Evolutionary conservation across 2,888 invertebrate genomes (phyloP).

Genomic region (Dermolepida albohirtum): DNA sequence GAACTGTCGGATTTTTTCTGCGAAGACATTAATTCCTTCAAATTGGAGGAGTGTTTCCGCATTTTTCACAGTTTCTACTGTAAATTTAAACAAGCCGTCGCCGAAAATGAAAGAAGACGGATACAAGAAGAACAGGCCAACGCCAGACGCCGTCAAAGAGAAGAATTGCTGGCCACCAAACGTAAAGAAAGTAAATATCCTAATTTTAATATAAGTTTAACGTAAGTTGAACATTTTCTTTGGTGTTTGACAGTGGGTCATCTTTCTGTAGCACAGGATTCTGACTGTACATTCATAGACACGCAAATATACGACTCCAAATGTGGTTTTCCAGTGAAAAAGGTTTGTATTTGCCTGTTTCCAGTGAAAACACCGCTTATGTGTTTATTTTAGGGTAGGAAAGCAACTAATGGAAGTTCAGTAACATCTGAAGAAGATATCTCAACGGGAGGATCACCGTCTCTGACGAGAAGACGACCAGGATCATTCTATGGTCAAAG

Average conservation of each 20-base stretch:
- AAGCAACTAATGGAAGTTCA: conserved; percentile 64
- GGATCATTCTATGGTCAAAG: conserved; percentile 72
- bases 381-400: conserved; percentile 53
- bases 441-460: conserved; percentile 75
- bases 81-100: conserved; percentile 84
- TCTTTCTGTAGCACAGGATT: conserved; percentile 78
- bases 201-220: neutral
- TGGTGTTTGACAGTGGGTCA: conserved; percentile 68
- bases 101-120: conserved; percentile 86
- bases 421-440: conserved; percentile 74
- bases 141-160: conserved; percentile 78
- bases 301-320: conserved; percentile 81
- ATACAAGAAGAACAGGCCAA: conserved; percentile 90
- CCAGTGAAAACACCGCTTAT: no score
- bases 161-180: conserved; percentile 76
- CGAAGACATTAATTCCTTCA: conserved; percentile 89
- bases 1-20: conserved; percentile 94
- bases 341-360: conserved; percentile 46
- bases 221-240: neutral
- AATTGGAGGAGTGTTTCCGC: conserved; percentile 93
- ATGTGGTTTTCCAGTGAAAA: conserved; percentile 71
- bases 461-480: conserved; percentile 73
- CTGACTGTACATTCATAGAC: conserved; percentile 81
- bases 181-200: conserved; percentile 70
- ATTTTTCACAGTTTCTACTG: conserved; percentile 90